Evolutionary conservation across 2,888 invertebrate species (phyloP), one percentile per base, ranked within the genome.

Genomic region (Caenorhabditis sp.): DNA sequence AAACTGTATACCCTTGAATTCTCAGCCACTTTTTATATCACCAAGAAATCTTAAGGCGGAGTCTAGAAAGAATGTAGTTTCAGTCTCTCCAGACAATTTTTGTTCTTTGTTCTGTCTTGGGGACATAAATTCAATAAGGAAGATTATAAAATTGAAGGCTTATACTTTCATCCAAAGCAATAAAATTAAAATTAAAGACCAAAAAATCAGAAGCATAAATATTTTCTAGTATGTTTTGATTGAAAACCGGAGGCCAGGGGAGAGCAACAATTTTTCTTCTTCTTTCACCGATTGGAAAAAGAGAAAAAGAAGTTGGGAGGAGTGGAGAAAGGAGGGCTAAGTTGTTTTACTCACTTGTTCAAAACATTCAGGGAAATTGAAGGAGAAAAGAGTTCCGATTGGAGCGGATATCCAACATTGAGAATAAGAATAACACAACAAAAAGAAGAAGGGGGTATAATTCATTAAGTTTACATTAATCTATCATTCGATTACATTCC

Each of bases 321-420:
- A 51, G 14, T 8, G 22, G 4, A 14, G 22, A 14, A 14, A 54
- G 56, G 26, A n/a, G n/a, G 19, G 31, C 64, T 44, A 19, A 49
- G 68, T 68, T 54, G 68, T 68, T 31, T 68, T 68, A 56, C 69
- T 69, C 51, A 54, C 12, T 49, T 68, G 68, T 68, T 56, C 44
- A 69, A 69, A 69, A 69, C 69, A 69, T 68, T 68, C 35, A 12
- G 51, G 26, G 16, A 26, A 44, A 28, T 7, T 6, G 54, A 38
- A 54, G 22, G 38, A 68, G 31, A 49, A 35, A 54, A 38, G 49
- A 19, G 31, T 26, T 47, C 49, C 44, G 66, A 51, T 51, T 69
- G 54, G 54, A 38, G 26, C 54, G 41, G 69, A 56, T 69, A 28
- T 44, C n/a, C 26, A 47, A 19, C 16, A 44, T n/a, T n/a, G 5